Base-by-base conservation (phyloP, 2,113 vertebrate species). In the Pachycephala philippinensis region DNA sequence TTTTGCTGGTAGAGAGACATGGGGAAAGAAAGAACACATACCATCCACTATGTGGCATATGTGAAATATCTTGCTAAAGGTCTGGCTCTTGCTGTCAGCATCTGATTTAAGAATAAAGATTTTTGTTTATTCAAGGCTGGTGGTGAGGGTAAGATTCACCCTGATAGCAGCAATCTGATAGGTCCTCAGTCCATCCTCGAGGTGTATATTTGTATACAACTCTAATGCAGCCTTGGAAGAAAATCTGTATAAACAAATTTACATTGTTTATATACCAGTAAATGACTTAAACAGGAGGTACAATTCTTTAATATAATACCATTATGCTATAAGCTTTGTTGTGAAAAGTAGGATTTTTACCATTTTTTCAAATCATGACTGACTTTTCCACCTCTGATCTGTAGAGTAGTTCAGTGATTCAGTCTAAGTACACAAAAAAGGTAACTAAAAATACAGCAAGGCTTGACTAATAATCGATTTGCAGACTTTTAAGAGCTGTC, bases 381-480 rank as follows among this genome's bases (percentile, higher is more conserved):
- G 97, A 97, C 90, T 98, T 96, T 87, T 96, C 61, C 86, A 95
- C 84, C 84, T 89, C 83, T 50, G 22, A 91, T 96, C 89, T 93
- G 61, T 78, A 85, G 76, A 28, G 52, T 59, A 76, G 70, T 93
- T 97, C 84, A 83, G 74, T 97, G 97, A 97, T 97, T 97, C 97
- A 95, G 96, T 89, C 56, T 89, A 96, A 95, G 96, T 95, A 97
- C 84, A 97, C 37, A 88, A 78, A 96, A 90, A 93, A 93, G 44
- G 89, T 90, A 95, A 97, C 97, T 97, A 97, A 98, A 98, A 98
- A 98, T 98, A 97, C 35, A 93, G 37, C 85, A 93, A 95, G 59
- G 37, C 61, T 97, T 98, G 85, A 97, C 96, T 98, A 97, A 97
- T 97, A 98, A 98, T 97, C 49, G n/a, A 98, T 97, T 97, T 97